A percentile compares a stretch with the other conserved stretches of the same genome.
phyloP scores from a whole-genome alignment of 2,113 vertebrate species.

The Podilymbus podiceps region DNA sequence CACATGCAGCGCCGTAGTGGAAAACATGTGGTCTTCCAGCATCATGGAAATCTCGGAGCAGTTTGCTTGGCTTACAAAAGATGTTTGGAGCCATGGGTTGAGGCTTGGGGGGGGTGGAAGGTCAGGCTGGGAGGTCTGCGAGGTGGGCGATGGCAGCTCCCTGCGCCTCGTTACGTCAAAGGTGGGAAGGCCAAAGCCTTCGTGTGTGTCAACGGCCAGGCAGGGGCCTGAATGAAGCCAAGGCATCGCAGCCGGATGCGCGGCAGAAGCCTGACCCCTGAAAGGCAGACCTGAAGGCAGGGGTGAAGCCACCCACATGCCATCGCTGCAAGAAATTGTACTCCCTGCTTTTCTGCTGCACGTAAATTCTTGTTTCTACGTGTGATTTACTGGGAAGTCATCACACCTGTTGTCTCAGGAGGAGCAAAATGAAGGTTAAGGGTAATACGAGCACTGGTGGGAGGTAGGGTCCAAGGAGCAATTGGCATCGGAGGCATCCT shows the following conservation, averaged over 20 bases:
- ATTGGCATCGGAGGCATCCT: neutral
- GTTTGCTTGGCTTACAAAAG: neutral
- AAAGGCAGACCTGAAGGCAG: neutral
- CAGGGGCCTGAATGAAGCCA: neutral
- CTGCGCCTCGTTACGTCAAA: fast-evolving
- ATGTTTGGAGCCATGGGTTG: neutral
- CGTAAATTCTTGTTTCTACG: neutral
- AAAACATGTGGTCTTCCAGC: neutral
- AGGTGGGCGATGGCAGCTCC: neutral
- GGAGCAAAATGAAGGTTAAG: neutral
- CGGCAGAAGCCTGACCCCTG: neutral
- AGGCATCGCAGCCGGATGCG: neutral
- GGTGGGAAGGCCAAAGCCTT: neutral
- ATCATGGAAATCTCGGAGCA: neutral
- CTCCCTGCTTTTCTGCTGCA: neutral
- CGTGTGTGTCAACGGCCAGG: neutral
- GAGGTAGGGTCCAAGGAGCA: neutral
- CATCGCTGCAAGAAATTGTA: neutral
- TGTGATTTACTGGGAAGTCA: neutral
- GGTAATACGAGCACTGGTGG: neutral
- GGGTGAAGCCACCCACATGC: constrained; percentile 12
- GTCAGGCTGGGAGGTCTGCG: neutral
- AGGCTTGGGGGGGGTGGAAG: neutral
- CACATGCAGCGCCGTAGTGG: neutral
- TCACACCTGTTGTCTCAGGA: neutral